Conservation (phyloP, 1,140 invertebrate species). For the Pemphigus obesinymphae region DNA sequence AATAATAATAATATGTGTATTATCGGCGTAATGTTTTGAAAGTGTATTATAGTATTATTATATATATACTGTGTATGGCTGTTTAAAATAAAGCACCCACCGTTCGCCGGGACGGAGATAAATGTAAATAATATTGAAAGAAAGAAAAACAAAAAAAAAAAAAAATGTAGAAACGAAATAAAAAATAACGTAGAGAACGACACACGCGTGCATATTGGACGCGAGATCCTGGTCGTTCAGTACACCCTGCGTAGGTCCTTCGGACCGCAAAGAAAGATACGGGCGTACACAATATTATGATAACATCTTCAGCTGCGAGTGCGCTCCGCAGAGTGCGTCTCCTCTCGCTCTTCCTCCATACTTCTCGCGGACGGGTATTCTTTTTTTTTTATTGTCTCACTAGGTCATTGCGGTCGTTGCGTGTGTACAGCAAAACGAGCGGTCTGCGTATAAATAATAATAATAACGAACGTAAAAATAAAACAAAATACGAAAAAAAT, state of each 20-base stretch:
- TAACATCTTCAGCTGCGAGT: neutral
- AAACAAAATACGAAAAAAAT: no score
- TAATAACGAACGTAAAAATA: neutral
- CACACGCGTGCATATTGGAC: neutral
- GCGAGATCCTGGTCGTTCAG: neutral
- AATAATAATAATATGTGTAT: neutral
- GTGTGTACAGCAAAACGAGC: neutral
- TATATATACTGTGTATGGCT: no score
- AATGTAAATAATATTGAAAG: no score
- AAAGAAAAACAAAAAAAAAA: neutral
- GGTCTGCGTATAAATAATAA: neutral
- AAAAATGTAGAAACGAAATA: neutral
- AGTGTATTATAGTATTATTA: no score
- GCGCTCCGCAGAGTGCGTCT: neutral
- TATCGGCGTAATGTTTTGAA: slow-evolving; percentile 24
- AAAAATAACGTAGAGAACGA: no score
- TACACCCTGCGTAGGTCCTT: neutral
- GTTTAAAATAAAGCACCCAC: slow-evolving; percentile 9
- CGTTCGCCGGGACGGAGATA: no score
- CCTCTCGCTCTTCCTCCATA: no score
- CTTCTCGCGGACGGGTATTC: neutral
- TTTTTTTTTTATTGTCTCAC: neutral
- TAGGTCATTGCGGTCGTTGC: slow-evolving; percentile 9
- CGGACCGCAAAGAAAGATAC: neutral
- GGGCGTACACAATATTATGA: neutral